Evolutionary conservation across 92 coral and sea anemone genomes (phyloP).

Genomic region (Palythoa caribaeorum): DNA sequence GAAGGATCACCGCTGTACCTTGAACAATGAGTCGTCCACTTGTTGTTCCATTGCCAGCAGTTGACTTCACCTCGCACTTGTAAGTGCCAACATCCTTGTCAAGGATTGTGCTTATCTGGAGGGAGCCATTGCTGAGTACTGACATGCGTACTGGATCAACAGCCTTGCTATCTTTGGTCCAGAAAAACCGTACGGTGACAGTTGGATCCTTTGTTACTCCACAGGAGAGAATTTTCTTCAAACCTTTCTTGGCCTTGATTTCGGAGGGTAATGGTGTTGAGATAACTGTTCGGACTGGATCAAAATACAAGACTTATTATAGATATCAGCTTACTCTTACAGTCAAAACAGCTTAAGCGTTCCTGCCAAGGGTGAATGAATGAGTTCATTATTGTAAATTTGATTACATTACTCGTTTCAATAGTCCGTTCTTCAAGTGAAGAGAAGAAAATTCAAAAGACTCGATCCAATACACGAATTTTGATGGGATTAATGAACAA

Average conservation of each 20-base stretch:
- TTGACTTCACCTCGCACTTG: slow-evolving; percentile 81
- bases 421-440: too few relatives aligned
- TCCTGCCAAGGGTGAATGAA: too few relatives aligned
- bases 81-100: slow-evolving; percentile 89
- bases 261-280: slow-evolving; percentile 69
- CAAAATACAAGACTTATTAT: not conserved
- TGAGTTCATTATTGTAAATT: too few relatives aligned
- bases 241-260: slow-evolving; percentile 82
- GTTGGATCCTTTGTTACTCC: slow-evolving; percentile 77
- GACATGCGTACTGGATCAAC: slow-evolving; percentile 62
- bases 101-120: slow-evolving; percentile 72
- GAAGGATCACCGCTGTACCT: slow-evolving; percentile 60
- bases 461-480: too few relatives aligned
- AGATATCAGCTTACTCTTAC: too few relatives aligned
- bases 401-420: too few relatives aligned
- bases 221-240: slow-evolving; percentile 65
- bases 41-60: slow-evolving; percentile 90
- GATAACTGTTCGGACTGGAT: slow-evolving; percentile 68
- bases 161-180: slow-evolving; percentile 82
- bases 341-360: too few relatives aligned
- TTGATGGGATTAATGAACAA: too few relatives aligned
- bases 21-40: slow-evolving; percentile 82
- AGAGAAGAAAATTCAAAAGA: too few relatives aligned
- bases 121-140: slow-evolving; percentile 75
- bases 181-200: slow-evolving; percentile 71